These are phyloP conservation scores for Hypercompe scribonia DNA, from an alignment of 2,888 invertebrate genomes.

Conservation along the genomic window DNA sequence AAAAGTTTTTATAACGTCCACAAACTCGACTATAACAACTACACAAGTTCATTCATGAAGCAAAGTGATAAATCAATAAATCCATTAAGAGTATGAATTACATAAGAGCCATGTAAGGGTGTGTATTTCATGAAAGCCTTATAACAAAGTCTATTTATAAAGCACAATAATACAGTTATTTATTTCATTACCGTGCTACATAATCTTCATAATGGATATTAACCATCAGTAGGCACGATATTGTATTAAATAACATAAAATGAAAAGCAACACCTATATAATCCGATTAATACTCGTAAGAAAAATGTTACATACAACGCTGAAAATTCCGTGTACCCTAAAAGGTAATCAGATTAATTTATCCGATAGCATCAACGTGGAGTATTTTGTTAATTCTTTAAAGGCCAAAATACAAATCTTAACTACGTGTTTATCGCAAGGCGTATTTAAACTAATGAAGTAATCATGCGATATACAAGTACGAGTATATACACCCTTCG, in stretches of 20 bases:
- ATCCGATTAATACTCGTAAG: constrained; percentile 5
- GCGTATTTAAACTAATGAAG: constrained; percentile 22
- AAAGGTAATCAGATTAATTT: constrained; percentile 8
- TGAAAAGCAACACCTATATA: neutral
- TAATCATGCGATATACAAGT: too few relatives aligned
- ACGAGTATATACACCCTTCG: too few relatives aligned
- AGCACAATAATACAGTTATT: neutral
- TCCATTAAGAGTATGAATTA: neutral
- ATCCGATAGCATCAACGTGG: constrained; percentile 8
- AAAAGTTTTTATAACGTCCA: too few relatives aligned
- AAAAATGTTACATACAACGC: neutral
- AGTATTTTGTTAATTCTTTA: constrained; percentile 51
- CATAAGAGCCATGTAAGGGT: neutral
- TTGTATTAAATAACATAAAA: neutral
- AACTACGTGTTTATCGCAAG: constrained; percentile 29
- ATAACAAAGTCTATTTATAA: neutral
- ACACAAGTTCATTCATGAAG: neutral
- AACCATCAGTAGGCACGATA: neutral
- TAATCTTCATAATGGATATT: neutral
- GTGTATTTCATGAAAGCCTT: neutral
- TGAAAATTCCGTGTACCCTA: neutral
- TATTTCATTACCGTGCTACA: neutral
- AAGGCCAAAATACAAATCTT: constrained; percentile 29
- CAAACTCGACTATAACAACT: neutral
- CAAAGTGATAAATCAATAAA: neutral